These are phyloP conservation scores for Misgurnus mizolepis DNA, from an alignment of 2,113 vertebrate species.

Conservation along the genomic window DNA sequence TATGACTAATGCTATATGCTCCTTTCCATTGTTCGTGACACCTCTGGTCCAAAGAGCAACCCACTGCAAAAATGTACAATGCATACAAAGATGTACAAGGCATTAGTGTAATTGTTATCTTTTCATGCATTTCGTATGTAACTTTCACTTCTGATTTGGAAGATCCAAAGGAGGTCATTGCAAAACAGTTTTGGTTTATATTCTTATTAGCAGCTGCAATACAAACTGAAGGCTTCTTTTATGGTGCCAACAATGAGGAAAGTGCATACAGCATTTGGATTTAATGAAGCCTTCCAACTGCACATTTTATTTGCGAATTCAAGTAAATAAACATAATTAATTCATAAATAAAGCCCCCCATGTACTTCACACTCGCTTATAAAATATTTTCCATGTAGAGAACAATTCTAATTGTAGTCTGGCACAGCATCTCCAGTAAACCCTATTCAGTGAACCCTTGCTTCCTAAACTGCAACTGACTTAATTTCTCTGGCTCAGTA, in stretches of 20 bases:
- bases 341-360: conserved; percentile 57
- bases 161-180: neutral
- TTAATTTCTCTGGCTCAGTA: conserved; percentile 49
- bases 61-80: neutral
- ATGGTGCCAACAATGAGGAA: conserved; percentile 71
- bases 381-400: conserved; percentile 61
- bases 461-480: conserved; percentile 48
- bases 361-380: conserved; percentile 49
- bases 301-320: conserved; percentile 62
- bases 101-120: no score
- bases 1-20: neutral
- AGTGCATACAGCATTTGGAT: conserved; percentile 69
- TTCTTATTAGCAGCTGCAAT: conserved; percentile 67
- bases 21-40: neutral
- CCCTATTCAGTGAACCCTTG: conserved; percentile 53
- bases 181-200: conserved; percentile 17
- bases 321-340: conserved; percentile 63
- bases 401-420: conserved; percentile 65
- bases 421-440: conserved; percentile 54
- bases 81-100: no score
- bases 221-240: conserved; percentile 73
- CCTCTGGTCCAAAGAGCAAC: neutral
- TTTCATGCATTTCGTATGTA: neutral
- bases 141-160: neutral
- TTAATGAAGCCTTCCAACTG: conserved; percentile 60